Evolutionary conservation across 1,140 invertebrate species (phyloP), one percentile per base, ranked within the genome.

Genomic region (Marisa cornuarietis): DNA sequence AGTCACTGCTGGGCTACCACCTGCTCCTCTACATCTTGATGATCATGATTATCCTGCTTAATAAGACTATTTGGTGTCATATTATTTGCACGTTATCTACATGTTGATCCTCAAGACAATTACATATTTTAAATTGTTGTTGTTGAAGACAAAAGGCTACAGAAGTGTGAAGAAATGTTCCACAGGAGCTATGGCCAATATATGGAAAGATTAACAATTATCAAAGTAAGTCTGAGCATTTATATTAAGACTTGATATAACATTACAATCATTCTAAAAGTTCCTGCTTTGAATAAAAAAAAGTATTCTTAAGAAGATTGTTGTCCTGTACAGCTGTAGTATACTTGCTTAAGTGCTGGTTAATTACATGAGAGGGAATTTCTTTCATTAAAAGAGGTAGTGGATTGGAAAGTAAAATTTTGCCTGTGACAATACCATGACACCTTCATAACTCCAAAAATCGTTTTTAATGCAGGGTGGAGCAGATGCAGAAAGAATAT

Each of bases 101-200:
- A 42, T 42, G 31, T 6, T 42, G 31, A 42, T 42, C 31, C 31
- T 42, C 31, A 42, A 42, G 31, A 42, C 31, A 42, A 42, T 42
- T 42, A 42, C 31, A 42, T 42, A 42, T 42, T 42, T 42, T 42
- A 42, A 42, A 42, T 42, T 68, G 31, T 10, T 62, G 61, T 72
- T 52, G 51, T 26, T 79, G 61, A 78, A 89, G 93, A 94, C 63
- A 85, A 91, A 13, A 91, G 95, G 61, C 89, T 96, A 58, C 88
- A 88, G 24, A 90, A 92, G 49, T 95, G 95, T 85, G 94, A 95
- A 86, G 88, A 92, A 22, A 93, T 92, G 78, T 94, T 96, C 83
- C 89, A 91, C 8, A 91, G 91, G 79, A 94, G 93, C 81, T 96
- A 96, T 86, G 95, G 95, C 0, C 90, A 92, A 16, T 94, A 95